Conservation (phyloP, 2,888 invertebrate species). For the Antheraea yamamai region DNA sequence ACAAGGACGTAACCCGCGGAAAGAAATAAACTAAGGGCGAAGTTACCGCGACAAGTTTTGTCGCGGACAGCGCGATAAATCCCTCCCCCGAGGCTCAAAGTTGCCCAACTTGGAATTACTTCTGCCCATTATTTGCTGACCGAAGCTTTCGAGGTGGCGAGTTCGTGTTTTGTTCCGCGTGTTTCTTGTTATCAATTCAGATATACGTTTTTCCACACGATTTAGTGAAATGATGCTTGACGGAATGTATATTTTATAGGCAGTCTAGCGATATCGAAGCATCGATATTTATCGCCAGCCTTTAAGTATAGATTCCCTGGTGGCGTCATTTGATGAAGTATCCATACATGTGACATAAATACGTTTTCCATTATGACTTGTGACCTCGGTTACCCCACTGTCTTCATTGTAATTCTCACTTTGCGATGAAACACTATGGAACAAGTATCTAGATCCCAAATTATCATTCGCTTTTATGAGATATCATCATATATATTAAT, state of each 20-base stretch:
- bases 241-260: neutral
- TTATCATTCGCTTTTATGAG: neutral
- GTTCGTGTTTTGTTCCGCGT: conserved; percentile 1
- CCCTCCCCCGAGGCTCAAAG: conserved; percentile 13
- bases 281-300: neutral
- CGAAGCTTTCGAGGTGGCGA: conserved; percentile 9
- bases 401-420: no score
- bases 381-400: no score
- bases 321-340: no score
- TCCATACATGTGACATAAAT: no score
- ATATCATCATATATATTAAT: no score
- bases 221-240: neutral
- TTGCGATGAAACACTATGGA: neutral
- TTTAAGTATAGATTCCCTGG: no score
- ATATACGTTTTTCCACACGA: neutral
- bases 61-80: conserved; percentile 15
- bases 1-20: neutral
- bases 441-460: neutral
- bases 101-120: conserved; percentile 16
- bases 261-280: neutral
- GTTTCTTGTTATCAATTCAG: conserved; percentile 11
- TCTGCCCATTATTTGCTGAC: conserved; percentile 17
- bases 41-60: conserved; percentile 4
- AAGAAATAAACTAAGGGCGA: conserved; percentile 9
- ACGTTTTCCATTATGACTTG: no score